Base-by-base conservation (phyloP, 2,113 vertebrate species). In the Gorsachius goisagi region DNA sequence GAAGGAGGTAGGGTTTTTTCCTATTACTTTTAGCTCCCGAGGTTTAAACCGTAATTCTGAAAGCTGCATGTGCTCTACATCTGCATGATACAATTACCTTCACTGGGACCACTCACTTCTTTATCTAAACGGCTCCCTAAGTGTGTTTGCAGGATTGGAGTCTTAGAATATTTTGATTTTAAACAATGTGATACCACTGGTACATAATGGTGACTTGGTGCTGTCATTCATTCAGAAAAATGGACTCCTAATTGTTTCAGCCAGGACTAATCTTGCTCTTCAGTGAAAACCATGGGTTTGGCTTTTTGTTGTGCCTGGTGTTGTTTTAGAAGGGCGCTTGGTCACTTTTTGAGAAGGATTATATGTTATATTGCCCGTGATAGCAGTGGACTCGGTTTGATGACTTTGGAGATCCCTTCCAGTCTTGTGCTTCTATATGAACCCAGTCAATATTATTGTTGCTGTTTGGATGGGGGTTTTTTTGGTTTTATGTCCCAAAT, bases 101-200 rank as follows among this genome's bases (percentile, higher is more conserved):
- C 24, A 47, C 37, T 39, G n/a, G 30, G 28, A 86, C n/a, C 47
- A 53, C 47, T 86, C 44, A 8, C 17, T 85, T 75, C 49, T 55
- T 88, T 50, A 49, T 62, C 72, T 86, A 64, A 93, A 83, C 44
- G 81, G 37, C 47, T 92, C 44, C 50, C 44, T 52, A 45, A 90
- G 60, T 39, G 35, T 91, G 86, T 81, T 92, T 92, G 86, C 73
- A 67, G 87, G 72, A 64, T 37, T 50, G 18, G 23, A 71, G 44
- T 28, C 72, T 68, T 74, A 41, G 79, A 80, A 77, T 80, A 84
- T 74, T 84, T 92, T 85, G 18, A 63, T 95, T 90, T 90, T 92
- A 86, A 76, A 77, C 50, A 80, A 26, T 44, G 28, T 2, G 10
- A 66, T 83, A 58, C 49, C 26, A 60, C 67, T 56, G 45, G 13